Evolutionary conservation across 2,888 invertebrate genomes (phyloP).

Genomic region (Diaprepes abbreviatus): DNA sequence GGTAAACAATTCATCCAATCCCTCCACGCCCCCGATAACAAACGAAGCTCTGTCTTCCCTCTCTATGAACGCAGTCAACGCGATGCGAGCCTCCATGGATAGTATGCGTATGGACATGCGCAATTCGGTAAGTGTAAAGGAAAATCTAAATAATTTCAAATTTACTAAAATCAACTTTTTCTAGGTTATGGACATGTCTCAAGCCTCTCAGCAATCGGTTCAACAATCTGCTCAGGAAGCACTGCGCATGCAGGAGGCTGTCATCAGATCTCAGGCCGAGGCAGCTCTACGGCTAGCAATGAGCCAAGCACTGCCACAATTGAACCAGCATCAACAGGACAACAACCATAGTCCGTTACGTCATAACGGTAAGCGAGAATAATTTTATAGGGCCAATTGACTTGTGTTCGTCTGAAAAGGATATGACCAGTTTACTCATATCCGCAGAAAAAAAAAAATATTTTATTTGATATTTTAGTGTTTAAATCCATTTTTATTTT

Average conservation of each 20-base stretch:
- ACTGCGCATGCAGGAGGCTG: conserved; percentile 75
- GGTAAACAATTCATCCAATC: conserved; percentile 67
- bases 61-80: conserved; percentile 73
- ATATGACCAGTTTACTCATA: no score
- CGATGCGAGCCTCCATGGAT: conserved; percentile 74
- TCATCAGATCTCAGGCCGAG: conserved; percentile 88
- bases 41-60: conserved; percentile 67
- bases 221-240: conserved; percentile 65
- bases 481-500: conserved; percentile 10
- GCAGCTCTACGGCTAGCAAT: conserved; percentile 87
- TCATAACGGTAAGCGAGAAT: conserved; percentile 62
- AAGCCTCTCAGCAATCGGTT: conserved; percentile 68
- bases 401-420: background rate
- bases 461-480: background rate
- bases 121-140: conserved; percentile 34
- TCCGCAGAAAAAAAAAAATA: no score
- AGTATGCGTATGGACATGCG: conserved; percentile 71
- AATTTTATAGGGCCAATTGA: background rate
- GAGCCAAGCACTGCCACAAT: conserved; percentile 71
- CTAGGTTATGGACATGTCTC: conserved; percentile 69
- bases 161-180: background rate
- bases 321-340: conserved; percentile 65
- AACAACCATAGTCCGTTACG: conserved; percentile 65
- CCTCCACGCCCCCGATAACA: conserved; percentile 68
- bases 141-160: background rate